phyloP scores from a whole-genome alignment of 2,888 invertebrate genomes.

The Dynastes hyllus region DNA sequence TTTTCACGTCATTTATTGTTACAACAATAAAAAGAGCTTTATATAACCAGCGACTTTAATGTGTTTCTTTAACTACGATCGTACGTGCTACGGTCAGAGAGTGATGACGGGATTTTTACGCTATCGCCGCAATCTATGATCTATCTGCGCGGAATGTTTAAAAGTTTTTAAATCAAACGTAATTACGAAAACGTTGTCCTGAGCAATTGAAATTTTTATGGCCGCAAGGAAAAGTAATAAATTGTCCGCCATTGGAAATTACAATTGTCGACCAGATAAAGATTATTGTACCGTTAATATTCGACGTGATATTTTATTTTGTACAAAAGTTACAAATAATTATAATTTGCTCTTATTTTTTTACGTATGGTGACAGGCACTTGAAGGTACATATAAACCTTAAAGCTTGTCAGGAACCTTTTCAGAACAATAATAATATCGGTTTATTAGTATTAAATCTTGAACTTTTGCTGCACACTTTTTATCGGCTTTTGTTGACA shows the following conservation, averaged over 20 bases:
- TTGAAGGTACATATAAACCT: no score
- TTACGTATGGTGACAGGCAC: no score
- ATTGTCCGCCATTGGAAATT: background rate
- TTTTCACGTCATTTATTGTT: conserved; percentile 24
- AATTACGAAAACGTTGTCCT: conserved; percentile 5
- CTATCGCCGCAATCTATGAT: conserved; percentile 2
- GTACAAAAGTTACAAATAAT: no score
- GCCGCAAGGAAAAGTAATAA: background rate
- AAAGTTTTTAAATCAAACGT: background rate
- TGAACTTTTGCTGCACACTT: no score
- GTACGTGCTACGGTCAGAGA: conserved; percentile 12
- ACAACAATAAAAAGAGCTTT: background rate
- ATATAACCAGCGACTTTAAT: conserved; percentile 14
- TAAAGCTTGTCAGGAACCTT: no score
- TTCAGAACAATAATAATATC: no score
- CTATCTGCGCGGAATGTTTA: conserved; percentile 6
- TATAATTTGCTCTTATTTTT: no score
- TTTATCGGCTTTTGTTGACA: no score
- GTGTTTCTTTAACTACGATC: conserved; percentile 20
- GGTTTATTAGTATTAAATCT: no score
- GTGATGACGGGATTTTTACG: conserved; percentile 8
- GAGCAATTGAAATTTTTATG: conserved; percentile 3
- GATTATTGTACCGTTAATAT: no score
- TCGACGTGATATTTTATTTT: no score
- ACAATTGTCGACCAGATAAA: background rate